Evolutionary conservation across 2,797 vertebrate species (phyloP), one percentile per base, ranked within the genome.

Genomic region (Falco novaeseelandiae): DNA sequence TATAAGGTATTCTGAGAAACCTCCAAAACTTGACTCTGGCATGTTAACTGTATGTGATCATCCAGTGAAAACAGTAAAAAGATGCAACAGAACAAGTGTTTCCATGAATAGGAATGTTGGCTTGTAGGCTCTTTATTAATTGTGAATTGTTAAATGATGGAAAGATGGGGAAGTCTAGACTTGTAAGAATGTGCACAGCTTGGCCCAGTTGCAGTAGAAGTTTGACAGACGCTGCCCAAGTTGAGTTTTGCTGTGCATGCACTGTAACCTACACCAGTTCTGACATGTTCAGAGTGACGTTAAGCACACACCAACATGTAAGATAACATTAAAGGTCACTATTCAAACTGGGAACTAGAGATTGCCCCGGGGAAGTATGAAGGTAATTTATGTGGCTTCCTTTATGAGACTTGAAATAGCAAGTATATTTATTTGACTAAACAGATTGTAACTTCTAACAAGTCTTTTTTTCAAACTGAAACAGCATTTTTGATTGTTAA

Each of bases 1-100:
- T 99, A 99, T 94, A 99, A 99, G 99, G 99, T 99, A 98, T 87
- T 89, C 65, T 82, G 46, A 65, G 71, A 79, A 57, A 48, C 14
- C 34, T 70, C 18, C 52, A 83, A 44, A 95, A 58, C 25, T 21
- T 63, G 73, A 32, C 30, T 77, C 59, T 16, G 25, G 32, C 34
- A 25, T 62, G 15, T 69, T 94, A 73, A n/a, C 26, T 81, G 2
- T 42, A 12, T 65, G 19, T 76, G 58, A 83, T 89, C 55, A 59
- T 90, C 85, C 88, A 65, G 61, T 91, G 90, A 90, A 92, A 80
- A 88, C 17, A 76, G 12, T 34, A 9, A 42, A 51, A 87, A 87
- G 12, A 30, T 51, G 12, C 46, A 86, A 11, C 15, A 73, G 74
- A 19, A 18, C 29, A 71, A 63, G 10, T 40, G 26, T 83, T 87